Base-by-base conservation (phyloP, 2,888 invertebrate species). In the Nebria brevicollis region DNA sequence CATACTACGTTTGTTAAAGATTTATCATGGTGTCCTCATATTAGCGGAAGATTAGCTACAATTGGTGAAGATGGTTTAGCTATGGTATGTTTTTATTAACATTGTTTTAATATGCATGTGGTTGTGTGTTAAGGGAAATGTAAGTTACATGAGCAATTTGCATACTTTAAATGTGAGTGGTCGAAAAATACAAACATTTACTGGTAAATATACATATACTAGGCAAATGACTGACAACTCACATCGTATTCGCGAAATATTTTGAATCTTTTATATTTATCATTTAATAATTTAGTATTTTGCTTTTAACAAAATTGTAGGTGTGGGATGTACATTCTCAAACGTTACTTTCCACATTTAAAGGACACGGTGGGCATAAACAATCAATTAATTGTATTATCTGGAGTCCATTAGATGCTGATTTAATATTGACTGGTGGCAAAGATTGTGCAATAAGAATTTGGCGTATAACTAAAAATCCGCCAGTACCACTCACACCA, bases 21-120 rank as follows among this genome's bases (percentile, higher is more conserved):
- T 75, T 84, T 94, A 6, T 89, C 90, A 0, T 95, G 95, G 95
- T 94, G 92, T 87, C 94, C 94, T 0, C 94, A 94, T 86, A 86
- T 89, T 1, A 93, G 93, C 81, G 93, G 91, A 0, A 88, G 90
- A 73, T 88, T 97, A 72, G 91, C 94, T 6, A 93, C 95, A 2
- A 93, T 93, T 0, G 93, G 94, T 1, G 94, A 93, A 82, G 95
- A 96, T 87, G 89, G 90, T 34, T 92, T 93, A 43, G 93, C 93
- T 34, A 91, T 94, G 89, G 95, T 95, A 54, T 54, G 7, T 54
- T 54, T 54, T 68, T 64, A 34, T 42, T 20, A 73, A 15, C 1
- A 42, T 20, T 73, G 2, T 42, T 10, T 26, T 34, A 73, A 43
- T n/a, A 41, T 42, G 54, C 34, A 34, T 34, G 34, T 34, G 34